phyloP scores from a whole-genome alignment of 2,113 vertebrate species.

The Lanius collurio region DNA sequence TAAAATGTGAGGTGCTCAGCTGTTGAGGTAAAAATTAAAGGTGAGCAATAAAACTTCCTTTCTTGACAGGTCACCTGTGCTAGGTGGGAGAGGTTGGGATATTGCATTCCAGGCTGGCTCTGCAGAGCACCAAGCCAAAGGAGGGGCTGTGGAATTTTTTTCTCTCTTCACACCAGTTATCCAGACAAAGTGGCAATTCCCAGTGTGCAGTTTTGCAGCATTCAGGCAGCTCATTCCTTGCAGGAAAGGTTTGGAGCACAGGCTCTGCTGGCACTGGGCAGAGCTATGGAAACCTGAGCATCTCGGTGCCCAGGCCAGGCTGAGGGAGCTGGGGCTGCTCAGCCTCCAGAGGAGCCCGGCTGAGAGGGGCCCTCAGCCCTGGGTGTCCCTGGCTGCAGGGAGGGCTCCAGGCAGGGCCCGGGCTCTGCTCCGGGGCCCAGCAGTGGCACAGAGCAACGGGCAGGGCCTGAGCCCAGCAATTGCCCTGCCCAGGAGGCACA shows the following conservation, averaged over 20 bases:
- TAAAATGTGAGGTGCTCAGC: background rate
- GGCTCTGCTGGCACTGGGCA: background rate
- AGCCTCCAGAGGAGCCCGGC: background rate
- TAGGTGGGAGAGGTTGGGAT: background rate
- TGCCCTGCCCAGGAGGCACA: background rate
- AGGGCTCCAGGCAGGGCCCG: background rate
- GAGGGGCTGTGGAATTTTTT: background rate
- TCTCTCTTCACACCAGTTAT: background rate
- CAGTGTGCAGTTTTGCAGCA: background rate
- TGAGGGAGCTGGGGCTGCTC: background rate
- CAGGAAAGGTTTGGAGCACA: background rate
- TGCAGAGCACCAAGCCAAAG: accelerated
- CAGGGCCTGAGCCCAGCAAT: background rate
- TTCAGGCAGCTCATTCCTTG: background rate
- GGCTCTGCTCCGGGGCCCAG: background rate
- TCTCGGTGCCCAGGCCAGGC: background rate
- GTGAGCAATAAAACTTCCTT: background rate
- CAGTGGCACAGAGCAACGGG: background rate
- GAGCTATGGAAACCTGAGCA: background rate
- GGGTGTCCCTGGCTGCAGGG: background rate
- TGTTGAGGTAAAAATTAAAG: background rate
- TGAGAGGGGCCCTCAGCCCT: background rate
- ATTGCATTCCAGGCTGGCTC: background rate
- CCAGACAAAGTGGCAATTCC: background rate
- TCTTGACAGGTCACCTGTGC: background rate